Base-by-base conservation (phyloP, 2,797 vertebrate species). In the Pseudochaenichthys georgianus region DNA sequence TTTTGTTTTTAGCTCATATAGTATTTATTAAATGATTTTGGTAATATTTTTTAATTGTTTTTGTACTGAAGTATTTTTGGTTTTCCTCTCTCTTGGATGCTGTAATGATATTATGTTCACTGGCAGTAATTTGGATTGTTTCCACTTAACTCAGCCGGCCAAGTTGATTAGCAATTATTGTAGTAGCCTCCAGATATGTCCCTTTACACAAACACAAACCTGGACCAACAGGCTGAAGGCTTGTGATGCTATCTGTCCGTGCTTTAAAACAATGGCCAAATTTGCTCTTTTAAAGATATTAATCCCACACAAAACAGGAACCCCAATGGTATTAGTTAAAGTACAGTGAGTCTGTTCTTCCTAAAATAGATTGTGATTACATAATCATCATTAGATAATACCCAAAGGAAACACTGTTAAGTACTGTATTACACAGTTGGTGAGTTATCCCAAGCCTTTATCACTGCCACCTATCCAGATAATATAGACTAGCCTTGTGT, bases 141-240 rank as follows among this genome's bases (percentile, higher is more conserved):
- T 85, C 62, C 75, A 70, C 74, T 87, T 83, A 71, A 80, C 77
- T 88, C 84, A 81, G 76, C 75, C 73, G 58, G 80, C 81, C 80
- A 77, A 81, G 83, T 67, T 88, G 88, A 90, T 91, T 84, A 81
- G 83, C 86, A 90, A 84, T 89, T 91, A 90, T 42, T 34, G 68
- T 31, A 42, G 66, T 81, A 77, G 84, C 88, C 87, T 87, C 77
- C 78, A 91, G 88, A 86, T 79, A 85, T 66, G 79, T 83, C 76
- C 45, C 53, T 77, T 58, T 78, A n/a, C n/a, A n/a, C n/a, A n/a
- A n/a, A 67, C 74, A 76, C 70, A 81, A 74, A 85, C 60, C 63
- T 82, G 73, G 52, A 86, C 75, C 63, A 74, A 86, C 72, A 78
- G 54, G 42, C 63, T 69, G 64, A 61, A 53, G 51, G 71, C 58